Evolutionary conservation across 2,113 vertebrate species (phyloP), one percentile per base, ranked within the genome.

Genomic region (Oncorhynchus gorbuscha): DNA sequence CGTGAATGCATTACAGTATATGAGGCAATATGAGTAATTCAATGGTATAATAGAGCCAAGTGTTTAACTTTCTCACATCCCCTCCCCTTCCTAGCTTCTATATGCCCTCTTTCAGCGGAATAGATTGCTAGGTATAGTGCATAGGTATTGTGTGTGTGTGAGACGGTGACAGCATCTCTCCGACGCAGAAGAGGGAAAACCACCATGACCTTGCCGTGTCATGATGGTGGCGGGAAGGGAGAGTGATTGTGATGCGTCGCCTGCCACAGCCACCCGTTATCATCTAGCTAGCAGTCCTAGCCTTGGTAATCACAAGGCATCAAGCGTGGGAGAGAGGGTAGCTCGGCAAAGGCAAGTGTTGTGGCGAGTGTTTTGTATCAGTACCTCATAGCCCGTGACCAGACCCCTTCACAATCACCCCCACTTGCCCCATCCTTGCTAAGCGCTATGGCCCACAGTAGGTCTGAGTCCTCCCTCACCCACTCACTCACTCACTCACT

Each of bases 171-270:
- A 74, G 20, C 2, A 24, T 76, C 20, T 58, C 59, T 69, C 66
- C 28, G 14, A 51, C 49, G 3, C 49, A 51, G 49, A 77, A 4
- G 24, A n/a, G 61, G 72, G 65, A 13, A 13, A 51, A 51, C 45
- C 30, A 22, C n/a, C 73, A 20, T 83, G 81, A 86, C 86, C 81
- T 85, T 84, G 72, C 76, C 66, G 1, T 85, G 83, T 86, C 85
- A 82, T 20, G 69, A 74, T 48, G 26, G 22, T 11, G 62, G n/a
- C 62, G 0, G 62, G 4, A 6, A 12, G 64, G 20, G 51, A 78
- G 74, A 58, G 85, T 80, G 87, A 77, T 74, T 67, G 35, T 88
- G 85, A 87, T 77, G 71, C 12, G 64, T n/a, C 49, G 14, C 71
- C 73, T 55, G 77, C 78, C 73, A 61, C 16, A 28, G 51, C 18